phyloP scores from a whole-genome alignment of 2,113 vertebrate genomes.

The Halcyon senegalensis region DNA sequence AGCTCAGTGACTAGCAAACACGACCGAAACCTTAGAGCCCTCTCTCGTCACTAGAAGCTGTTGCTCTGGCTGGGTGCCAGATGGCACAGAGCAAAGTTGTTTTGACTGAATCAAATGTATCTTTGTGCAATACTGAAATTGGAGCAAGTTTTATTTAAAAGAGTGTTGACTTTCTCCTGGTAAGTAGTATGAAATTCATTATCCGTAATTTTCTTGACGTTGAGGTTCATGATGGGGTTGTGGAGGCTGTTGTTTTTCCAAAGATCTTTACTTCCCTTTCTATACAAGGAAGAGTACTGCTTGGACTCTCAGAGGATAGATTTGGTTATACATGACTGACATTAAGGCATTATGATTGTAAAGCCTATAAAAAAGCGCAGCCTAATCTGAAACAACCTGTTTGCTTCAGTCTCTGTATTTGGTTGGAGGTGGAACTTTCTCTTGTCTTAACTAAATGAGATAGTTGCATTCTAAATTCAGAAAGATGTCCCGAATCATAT shows the following conservation, averaged over 20 bases:
- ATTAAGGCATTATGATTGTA: neutral
- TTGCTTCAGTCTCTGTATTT: neutral
- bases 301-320: neutral
- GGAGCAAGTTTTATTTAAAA: neutral
- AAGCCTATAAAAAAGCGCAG: neutral
- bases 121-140: neutral
- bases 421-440: neutral
- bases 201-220: neutral
- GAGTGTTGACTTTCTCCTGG: neutral
- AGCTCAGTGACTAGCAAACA: neutral
- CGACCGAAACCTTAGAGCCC: rapidly evolving
- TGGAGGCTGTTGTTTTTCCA: neutral
- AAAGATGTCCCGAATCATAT: neutral
- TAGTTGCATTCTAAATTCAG: neutral
- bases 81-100: neutral
- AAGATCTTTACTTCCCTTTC: neutral
- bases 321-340: neutral
- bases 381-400: rapidly evolving
- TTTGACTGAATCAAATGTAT: neutral
- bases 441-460: neutral
- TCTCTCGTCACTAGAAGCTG: neutral
- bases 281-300: neutral
- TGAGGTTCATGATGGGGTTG: rapidly evolving
- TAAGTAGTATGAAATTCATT: neutral
- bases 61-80: neutral